Percentiles rank a stretch among this genome's conserved stretches.
Conservation (phyloP, 2,888 invertebrate species). For the Yponomeuta sedellus region DNA sequence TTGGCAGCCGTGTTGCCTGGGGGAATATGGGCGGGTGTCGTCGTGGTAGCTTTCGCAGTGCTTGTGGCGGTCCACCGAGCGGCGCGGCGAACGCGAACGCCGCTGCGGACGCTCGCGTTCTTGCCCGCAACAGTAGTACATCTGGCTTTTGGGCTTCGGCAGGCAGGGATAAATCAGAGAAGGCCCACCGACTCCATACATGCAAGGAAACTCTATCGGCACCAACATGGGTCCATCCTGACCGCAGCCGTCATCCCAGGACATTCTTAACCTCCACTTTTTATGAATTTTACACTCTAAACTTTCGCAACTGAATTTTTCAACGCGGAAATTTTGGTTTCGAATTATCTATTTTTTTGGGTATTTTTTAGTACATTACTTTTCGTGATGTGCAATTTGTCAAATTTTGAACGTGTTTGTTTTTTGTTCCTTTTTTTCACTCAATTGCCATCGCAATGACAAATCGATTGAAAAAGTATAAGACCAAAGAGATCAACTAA, state of each 20-base stretch:
- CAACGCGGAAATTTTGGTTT: neutral
- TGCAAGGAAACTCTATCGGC: neutral
- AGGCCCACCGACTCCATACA: neutral
- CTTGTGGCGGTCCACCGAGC: neutral
- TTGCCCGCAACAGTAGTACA: neutral
- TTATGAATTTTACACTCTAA: neutral
- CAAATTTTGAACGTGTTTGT: neutral
- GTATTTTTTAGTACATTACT: neutral
- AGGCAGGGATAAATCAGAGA: neutral
- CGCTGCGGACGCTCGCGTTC: neutral
- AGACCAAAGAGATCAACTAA: too few species aligned
- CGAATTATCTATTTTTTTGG: neutral
- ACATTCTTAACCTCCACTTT: neutral
- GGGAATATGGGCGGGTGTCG: neutral
- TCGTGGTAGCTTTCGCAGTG: neutral
- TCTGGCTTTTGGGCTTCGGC: neutral
- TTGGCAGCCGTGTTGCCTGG: neutral
- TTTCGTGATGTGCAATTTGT: neutral
- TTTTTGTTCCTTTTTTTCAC: neutral
- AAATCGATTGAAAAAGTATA: neutral
- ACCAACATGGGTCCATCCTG: neutral
- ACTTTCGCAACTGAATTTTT: neutral
- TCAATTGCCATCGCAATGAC: neutral
- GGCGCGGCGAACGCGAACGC: neutral
- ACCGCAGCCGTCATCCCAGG: neutral